A percentile compares a stretch with the other conserved stretches of the same genome.
These are phyloP conservation scores for Mycteria americana DNA, from an alignment of 2,797 vertebrate species.

Conservation along the genomic window DNA sequence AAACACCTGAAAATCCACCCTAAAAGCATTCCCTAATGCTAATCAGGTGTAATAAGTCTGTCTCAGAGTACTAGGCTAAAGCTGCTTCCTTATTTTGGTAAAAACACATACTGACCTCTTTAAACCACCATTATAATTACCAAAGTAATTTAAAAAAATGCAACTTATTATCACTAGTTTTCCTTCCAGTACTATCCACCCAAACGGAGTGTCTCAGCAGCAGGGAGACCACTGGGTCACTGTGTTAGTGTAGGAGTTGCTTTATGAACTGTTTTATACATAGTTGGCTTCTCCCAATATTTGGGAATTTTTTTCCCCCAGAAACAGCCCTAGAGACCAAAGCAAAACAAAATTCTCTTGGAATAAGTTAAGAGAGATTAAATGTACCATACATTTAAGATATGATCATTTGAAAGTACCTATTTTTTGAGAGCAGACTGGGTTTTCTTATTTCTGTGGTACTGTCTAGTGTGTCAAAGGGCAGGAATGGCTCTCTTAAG, in stretches of 20 bases:
- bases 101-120: not conserved
- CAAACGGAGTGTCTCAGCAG: constrained; percentile 1
- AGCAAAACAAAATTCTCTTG: constrained; percentile 35
- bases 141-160: not conserved
- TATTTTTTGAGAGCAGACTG: not conserved
- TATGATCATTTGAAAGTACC: not conserved
- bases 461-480: not conserved
- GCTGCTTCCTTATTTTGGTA: not conserved
- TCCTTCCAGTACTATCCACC: not conserved
- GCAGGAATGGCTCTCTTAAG: not conserved
- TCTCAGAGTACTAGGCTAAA: not conserved
- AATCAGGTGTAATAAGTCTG: not conserved
- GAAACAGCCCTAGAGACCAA: not conserved
- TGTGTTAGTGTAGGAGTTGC: constrained; percentile 16
- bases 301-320: not conserved
- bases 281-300: not conserved
- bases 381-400: constrained; percentile 29
- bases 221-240: not conserved
- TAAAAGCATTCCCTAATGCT: not conserved
- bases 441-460: not conserved
- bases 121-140: not conserved
- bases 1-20: not conserved
- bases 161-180: not conserved
- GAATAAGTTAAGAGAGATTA: constrained; percentile 6
- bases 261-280: constrained; percentile 28